These are phyloP conservation scores for Anthonomus grandis DNA, from an alignment of 1,140 invertebrate genomes.

Conservation along the genomic window DNA sequence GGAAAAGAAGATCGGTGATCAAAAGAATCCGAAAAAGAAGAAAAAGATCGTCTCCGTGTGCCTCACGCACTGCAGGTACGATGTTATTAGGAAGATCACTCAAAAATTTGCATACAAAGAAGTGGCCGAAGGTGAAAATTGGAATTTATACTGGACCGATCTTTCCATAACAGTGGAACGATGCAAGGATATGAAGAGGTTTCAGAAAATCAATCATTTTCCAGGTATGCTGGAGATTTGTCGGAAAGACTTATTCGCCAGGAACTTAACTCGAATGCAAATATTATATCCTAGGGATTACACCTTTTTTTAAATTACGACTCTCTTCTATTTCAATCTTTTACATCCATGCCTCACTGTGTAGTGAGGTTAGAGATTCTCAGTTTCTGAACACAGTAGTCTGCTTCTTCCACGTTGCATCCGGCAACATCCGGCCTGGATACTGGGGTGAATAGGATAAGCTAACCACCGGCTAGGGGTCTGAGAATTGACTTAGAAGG, in stretches of 20 bases:
- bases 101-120: slow-evolving; percentile 74
- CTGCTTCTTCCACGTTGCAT: too few relatives aligned
- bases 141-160: slow-evolving; percentile 90
- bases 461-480: too few relatives aligned
- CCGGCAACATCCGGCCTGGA: too few relatives aligned
- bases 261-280: slow-evolving; percentile 82
- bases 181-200: slow-evolving; percentile 86
- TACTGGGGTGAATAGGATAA: too few relatives aligned
- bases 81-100: slow-evolving; percentile 67
- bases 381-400: too few relatives aligned
- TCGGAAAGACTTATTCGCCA: slow-evolving; percentile 78
- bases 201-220: slow-evolving; percentile 87
- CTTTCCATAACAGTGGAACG: slow-evolving; percentile 75
- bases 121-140: slow-evolving; percentile 74
- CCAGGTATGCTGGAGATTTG: slow-evolving; percentile 91
- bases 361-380: too few relatives aligned
- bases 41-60: slow-evolving; percentile 57
- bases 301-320: slow-evolving; percentile 87
- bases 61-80: slow-evolving; percentile 70
- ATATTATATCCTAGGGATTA: slow-evolving; percentile 85
- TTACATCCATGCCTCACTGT: too few relatives aligned
- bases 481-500: too few relatives aligned
- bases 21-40: slow-evolving; percentile 24
- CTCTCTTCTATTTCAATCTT: too few relatives aligned
- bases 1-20: slow-evolving; percentile 1